phyloP scores from a whole-genome alignment of 2,797 vertebrate species.

The Phataginus tricuspis region DNA sequence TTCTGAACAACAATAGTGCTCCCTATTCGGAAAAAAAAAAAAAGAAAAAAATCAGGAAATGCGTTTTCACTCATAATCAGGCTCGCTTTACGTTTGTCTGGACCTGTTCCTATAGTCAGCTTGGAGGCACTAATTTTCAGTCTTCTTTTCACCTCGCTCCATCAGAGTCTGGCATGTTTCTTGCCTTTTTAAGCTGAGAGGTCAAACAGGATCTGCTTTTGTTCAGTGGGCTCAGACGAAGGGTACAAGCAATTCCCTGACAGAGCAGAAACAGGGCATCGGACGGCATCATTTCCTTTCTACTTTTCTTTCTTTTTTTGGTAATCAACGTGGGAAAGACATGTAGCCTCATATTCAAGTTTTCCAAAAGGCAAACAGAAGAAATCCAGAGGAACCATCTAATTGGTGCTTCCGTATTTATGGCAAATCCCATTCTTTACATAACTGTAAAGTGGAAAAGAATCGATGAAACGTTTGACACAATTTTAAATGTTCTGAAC shows the following conservation, averaged over 20 bases:
- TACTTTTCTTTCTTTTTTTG: not conserved
- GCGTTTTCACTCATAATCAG: constrained; percentile 66
- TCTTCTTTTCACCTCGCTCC: constrained; percentile 23
- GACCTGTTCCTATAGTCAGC: constrained; percentile 50
- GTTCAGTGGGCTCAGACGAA: not conserved
- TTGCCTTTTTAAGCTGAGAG: constrained; percentile 34
- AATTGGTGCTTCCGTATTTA: not conserved
- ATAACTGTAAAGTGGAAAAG: not conserved
- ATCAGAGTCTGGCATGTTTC: not conserved
- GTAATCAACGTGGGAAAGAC: constrained; percentile 12
- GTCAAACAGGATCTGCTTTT: constrained; percentile 31
- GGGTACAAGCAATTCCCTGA: not conserved
- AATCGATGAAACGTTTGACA: not conserved
- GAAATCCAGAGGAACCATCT: not conserved
- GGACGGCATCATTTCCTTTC: not conserved
- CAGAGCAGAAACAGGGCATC: not conserved
- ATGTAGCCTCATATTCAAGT: not conserved
- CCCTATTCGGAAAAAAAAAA: constrained; percentile 31
- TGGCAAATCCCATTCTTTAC: not conserved
- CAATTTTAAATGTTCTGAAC: not conserved
- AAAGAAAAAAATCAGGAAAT: constrained; percentile 62
- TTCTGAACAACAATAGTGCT: constrained; percentile 85
- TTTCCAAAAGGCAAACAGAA: not conserved
- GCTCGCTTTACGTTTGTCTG: constrained; percentile 39
- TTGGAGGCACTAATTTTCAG: not conserved